phyloP scores from a whole-genome alignment of 2,888 invertebrate species.

The Dasypolia templi region DNA sequence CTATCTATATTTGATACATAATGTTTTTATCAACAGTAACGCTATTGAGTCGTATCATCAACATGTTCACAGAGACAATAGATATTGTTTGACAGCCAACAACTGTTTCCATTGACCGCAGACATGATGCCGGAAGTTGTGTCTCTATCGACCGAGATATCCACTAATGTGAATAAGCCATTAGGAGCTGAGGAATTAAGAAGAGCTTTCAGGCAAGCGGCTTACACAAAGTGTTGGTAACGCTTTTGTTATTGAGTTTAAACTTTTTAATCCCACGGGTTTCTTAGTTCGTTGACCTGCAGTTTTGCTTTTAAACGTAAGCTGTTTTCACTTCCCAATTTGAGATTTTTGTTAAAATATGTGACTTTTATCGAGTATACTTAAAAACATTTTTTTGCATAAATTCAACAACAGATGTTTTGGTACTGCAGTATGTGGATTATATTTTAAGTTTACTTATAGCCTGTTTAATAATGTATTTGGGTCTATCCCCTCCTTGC shows the following conservation, averaged over 20 bases:
- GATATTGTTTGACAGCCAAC: slow-evolving; percentile 20
- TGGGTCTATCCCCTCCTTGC: background rate
- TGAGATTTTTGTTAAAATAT: slow-evolving; percentile 36
- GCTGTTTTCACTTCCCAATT: slow-evolving; percentile 19
- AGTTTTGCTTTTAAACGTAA: slow-evolving; percentile 37
- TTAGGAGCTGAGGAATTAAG: slow-evolving; percentile 40
- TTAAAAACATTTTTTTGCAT: background rate
- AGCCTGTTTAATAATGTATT: too few relatives aligned
- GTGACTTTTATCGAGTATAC: slow-evolving; percentile 15
- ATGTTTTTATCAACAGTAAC: background rate
- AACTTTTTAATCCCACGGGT: slow-evolving; percentile 16
- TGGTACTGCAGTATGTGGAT: slow-evolving; percentile 1
- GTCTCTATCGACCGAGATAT: slow-evolving; percentile 19
- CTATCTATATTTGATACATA: background rate
- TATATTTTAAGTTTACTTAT: background rate
- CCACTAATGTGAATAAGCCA: slow-evolving; percentile 44
- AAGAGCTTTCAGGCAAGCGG: slow-evolving; percentile 36
- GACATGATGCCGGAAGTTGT: slow-evolving; percentile 30
- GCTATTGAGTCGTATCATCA: background rate
- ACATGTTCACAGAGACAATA: slow-evolving; percentile 16
- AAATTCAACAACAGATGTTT: slow-evolving; percentile 12
- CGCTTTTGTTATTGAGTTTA: slow-evolving; percentile 45
- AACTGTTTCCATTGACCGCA: background rate
- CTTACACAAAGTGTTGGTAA: slow-evolving; percentile 38
- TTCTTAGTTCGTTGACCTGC: slow-evolving; percentile 41